Evolutionary conservation across 2,797 vertebrate genomes (phyloP), one percentile per base, ranked within the genome.

Genomic region (Miopithecus talapoin): DNA sequence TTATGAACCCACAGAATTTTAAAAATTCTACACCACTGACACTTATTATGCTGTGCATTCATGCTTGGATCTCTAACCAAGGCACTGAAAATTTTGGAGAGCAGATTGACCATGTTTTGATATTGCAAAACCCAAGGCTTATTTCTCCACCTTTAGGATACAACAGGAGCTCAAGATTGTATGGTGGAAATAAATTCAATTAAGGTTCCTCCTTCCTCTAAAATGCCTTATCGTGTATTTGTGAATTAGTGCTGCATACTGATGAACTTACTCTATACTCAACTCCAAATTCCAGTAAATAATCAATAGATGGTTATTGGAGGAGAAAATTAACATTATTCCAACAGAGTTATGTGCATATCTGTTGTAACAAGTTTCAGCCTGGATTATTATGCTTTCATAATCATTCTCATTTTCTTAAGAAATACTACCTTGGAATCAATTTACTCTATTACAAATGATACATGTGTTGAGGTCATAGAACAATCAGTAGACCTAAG

Each of bases 301-400:
- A 88, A 91, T 70, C 83, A 92, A 79, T 74, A 93, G 16, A n/a
- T 33, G 2, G 50, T 81, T 53, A 94, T 0, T 85, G 50, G 80
- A 19, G 28, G 68, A 91, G 57, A 89, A 96, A 92, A 94, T 43
- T 53, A 90, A 94, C 46, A 61, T 81, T 75, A 89, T 81, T 90
- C 43, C 85, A 93, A 74, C 46, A 76, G 7, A 26, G 33, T 46
- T 80, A 89, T 24, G 3, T n/a, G 19, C 9, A 4, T 48, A 75
- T 50, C 46, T 95, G 39, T 57, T 93, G 48, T 55, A 95, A 57
- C 14, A 74, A 96, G 70, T 95, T 92, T 97, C 22, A 95, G 11
- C 64, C 14, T 81, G 4, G 5, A 96, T 89, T 76, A 43, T 33
- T 53, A 48, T 46, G 26, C 33, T 94, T 93, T 78, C 39, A 24